Evolutionary conservation across 2,888 invertebrate genomes (phyloP), one percentile per base, ranked within the genome.

Genomic region (Exephanes ischioxanthus): DNA sequence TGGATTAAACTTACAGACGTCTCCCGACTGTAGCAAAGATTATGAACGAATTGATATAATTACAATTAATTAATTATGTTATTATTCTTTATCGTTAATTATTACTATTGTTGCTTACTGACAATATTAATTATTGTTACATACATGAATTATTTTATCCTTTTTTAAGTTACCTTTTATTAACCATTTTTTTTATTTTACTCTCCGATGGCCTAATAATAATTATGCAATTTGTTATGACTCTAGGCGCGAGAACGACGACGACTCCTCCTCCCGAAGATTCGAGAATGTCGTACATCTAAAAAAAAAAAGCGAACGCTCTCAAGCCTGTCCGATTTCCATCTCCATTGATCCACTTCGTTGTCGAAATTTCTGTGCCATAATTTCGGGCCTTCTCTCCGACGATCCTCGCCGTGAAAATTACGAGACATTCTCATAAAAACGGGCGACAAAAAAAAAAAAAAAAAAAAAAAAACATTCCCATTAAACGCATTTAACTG

Each of bases 331-430:
- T 70, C n/a, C 19, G n/a, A 67, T 1, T 76, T 79, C 71, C 71
- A 80, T 63, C 63, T 72, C 63, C 71, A 72, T 41, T 72, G 71
- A 71, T 72, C 71, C 66, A 71, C 63, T 80, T 72, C 19, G 71
- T 80, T 71, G 70, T 79, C 70, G 61, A 79, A 71, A 58, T 26
- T 45, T 45, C 45, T 11, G 16, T 71, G 79, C 51, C 63, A 70
- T 71, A 79, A 79, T 79, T 30, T 61, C 45, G 53, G 19, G 22
- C 37, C 53, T 14, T 26, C 58, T 2, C 61, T 73, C 33, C 30
- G 7, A 37, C 37, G 37, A 37, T 61, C 45, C 30, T 48, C 72
- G 14, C 26, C 26, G 14, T 75, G 19, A 63, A 75, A 63, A 75
- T 63, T 30, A 63, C 58, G 45, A 51, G 26, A 73, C 58, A n/a